A percentile compares a stretch with the other conserved stretches of the same genome.
These are phyloP conservation scores for Coracopsis vasa DNA, from an alignment of 2,113 vertebrate genomes.

Conservation along the genomic window DNA sequence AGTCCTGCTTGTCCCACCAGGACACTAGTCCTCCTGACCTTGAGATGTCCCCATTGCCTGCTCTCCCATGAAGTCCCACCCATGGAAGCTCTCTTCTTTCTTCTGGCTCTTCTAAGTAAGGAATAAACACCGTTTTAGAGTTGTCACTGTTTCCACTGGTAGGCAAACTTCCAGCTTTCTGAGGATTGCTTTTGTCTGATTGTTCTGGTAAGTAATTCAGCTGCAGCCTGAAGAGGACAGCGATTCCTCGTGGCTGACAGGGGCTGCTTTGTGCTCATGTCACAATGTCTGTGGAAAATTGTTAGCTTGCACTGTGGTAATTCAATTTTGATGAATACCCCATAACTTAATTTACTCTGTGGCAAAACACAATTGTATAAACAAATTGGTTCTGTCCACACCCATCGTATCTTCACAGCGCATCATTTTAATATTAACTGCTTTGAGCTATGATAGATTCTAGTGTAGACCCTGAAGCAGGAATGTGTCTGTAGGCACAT, in stretches of 20 bases:
- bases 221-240: constrained; percentile 1
- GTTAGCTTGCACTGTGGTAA: neutral
- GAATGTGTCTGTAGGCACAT: neutral
- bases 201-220: constrained; percentile 46
- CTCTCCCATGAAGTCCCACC: neutral
- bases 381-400: constrained; percentile 64
- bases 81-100: neutral
- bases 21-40: neutral
- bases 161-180: constrained; percentile 26
- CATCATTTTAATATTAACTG: neutral
- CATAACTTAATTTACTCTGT: constrained; percentile 56
- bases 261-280: constrained; percentile 64
- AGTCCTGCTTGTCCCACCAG: neutral
- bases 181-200: constrained; percentile 27
- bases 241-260: neutral
- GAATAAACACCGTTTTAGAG: neutral
- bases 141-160: neutral
- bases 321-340: constrained; percentile 54
- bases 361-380: constrained; percentile 53
- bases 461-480: neutral
- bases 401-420: constrained; percentile 13
- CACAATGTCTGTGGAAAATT: constrained; percentile 37
- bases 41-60: neutral
- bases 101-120: neutral
- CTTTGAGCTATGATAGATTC: neutral